These are phyloP conservation scores for Rhinichthys klamathensis DNA, from an alignment of 2,113 vertebrate genomes.

Conservation along the genomic window DNA sequence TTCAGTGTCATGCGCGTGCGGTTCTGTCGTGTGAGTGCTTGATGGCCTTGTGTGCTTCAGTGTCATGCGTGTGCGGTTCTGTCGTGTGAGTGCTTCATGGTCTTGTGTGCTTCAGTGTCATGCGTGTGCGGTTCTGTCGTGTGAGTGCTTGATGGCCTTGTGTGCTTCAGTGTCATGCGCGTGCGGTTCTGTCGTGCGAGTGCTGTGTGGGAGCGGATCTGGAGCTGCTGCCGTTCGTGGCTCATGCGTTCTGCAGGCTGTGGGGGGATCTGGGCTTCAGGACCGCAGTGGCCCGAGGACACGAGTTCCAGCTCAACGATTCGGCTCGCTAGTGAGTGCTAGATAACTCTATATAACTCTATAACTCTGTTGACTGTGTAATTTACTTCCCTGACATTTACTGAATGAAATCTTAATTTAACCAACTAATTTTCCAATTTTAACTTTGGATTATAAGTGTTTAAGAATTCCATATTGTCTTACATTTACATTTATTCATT, in stretches of 20 bases:
- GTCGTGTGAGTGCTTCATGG: slow-evolving; percentile 68
- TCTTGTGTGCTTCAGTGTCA: slow-evolving; percentile 59
- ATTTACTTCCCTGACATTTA: not conserved
- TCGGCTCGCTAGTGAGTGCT: slow-evolving; percentile 77
- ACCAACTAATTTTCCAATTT: not conserved
- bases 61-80: slow-evolving; percentile 69
- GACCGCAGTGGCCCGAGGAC: slow-evolving; percentile 67
- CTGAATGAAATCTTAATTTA: not conserved
- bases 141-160: slow-evolving; percentile 57
- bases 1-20: slow-evolving; percentile 67
- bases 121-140: slow-evolving; percentile 72
- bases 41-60: slow-evolving; percentile 50
- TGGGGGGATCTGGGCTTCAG: slow-evolving; percentile 74
- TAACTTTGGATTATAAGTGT: not conserved
- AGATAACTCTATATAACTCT: too few relatives aligned
- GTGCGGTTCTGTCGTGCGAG: slow-evolving; percentile 70
- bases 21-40: slow-evolving; percentile 74
- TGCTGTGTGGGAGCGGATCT: slow-evolving; percentile 72
- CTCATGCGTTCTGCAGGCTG: slow-evolving; percentile 68
- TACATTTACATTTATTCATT: too few relatives aligned
- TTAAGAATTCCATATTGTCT: not conserved
- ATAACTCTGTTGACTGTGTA: too few relatives aligned
- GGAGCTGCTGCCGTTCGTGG: slow-evolving; percentile 73
- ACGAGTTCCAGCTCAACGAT: slow-evolving; percentile 77
- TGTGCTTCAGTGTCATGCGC: slow-evolving; percentile 65